Evolutionary conservation across 2,888 invertebrate species (phyloP).

Genomic region (Melikaiella ostensackeni): DNA sequence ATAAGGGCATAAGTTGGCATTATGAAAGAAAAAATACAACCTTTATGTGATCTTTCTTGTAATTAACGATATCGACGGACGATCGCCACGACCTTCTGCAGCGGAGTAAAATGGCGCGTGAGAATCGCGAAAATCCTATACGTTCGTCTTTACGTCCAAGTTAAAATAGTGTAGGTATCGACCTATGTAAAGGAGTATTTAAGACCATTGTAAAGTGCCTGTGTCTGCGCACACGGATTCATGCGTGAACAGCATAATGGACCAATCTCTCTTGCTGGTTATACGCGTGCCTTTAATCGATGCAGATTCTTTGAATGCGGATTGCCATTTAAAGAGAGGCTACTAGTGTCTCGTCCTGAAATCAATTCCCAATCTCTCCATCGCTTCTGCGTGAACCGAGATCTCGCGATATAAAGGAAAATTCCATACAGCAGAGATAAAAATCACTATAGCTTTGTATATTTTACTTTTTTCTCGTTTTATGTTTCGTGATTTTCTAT

Average conservation of each 20-base stretch:
- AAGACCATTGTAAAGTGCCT: conserved; percentile 28
- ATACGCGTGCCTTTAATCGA: conserved; percentile 38
- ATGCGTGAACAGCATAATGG: conserved; percentile 40
- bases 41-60: background rate
- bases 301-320: conserved; percentile 35
- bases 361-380: conserved; percentile 34
- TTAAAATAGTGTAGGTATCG: background rate
- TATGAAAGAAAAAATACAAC: background rate
- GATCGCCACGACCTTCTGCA: background rate
- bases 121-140: background rate
- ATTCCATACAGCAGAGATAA: background rate
- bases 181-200: conserved; percentile 17
- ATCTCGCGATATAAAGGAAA: conserved; percentile 18
- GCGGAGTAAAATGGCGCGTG: conserved; percentile 1
- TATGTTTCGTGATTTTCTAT: background rate
- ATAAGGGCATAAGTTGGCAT: background rate
- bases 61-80: conserved; percentile 14
- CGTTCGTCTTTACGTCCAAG: background rate
- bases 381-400: conserved; percentile 20
- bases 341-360: conserved; percentile 33
- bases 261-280: conserved; percentile 28
- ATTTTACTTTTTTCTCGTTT: conserved; percentile 1
- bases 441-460: background rate
- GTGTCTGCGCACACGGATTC: conserved; percentile 13
- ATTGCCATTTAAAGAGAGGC: conserved; percentile 36